Base-by-base conservation (phyloP, 2,888 invertebrate species). In the Philereme vetulata region DNA sequence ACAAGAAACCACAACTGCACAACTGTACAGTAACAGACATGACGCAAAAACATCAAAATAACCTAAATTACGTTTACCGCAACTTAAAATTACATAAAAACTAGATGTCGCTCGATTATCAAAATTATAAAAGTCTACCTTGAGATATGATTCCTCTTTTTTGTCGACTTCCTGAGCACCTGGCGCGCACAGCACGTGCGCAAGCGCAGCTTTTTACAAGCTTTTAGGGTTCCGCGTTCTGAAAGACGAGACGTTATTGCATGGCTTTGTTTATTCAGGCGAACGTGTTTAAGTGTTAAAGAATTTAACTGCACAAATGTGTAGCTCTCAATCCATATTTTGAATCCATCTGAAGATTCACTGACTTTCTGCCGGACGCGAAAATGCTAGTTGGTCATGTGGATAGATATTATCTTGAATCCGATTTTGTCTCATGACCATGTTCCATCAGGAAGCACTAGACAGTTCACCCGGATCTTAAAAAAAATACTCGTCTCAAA, bases 181-280 rank as follows among this genome's bases (percentile, higher is more conserved):
- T 84, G 84, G 84, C 59, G 33, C 35, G 59, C 32, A 34, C 62
- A 69, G 84, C 84, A 83, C 84, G 84, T 82, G 84, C 82, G 71
- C 72, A 34, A 40, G 64, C 67, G 66, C 67, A 62, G 55, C 64
- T 68, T 67, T 66, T 63, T 60, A 59, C 66, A 49, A 38, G 51
- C 55, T 59, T 67, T 61, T 63, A 67, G 70, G 59, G 66, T 62
- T 67, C 71, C 66, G 62, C 62, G 52, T 58, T 56, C 55, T 67
- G 65, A 53, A 62, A 71, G 62, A 56, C 44, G 70, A 70, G 65
- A 60, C 54, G 62, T 52, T 56, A 53, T 61, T 61, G 60, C 56
- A 40, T 48, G 32, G 51, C 52, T 58, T 61, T 69, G 66, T 70
- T 70, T 70, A 35, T 65, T 64, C 62, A 67, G 63, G 48, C 53